Evolutionary conservation across 2,888 invertebrate species (phyloP).

Genomic region (Lepidonotus clava): DNA sequence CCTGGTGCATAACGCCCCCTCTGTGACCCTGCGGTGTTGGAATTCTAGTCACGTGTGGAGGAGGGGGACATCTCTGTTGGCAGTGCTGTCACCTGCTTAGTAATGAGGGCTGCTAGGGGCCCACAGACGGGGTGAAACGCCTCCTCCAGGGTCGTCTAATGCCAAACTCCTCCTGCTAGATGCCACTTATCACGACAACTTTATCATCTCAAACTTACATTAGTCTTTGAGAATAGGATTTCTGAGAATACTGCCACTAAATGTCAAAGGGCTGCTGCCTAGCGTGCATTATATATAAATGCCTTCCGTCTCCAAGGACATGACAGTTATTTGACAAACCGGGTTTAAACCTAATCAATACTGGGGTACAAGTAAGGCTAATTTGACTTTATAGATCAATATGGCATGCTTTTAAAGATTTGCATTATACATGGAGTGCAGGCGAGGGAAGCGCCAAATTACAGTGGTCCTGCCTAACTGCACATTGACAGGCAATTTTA

Average conservation of each 20-base stretch:
- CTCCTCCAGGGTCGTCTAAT: no score
- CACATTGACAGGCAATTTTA: not conserved
- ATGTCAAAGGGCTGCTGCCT: no score
- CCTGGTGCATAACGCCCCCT: not conserved
- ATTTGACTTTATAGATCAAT: constrained; percentile 7
- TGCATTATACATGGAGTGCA: not conserved
- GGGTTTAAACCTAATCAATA: constrained; percentile 3
- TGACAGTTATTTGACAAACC: not conserved
- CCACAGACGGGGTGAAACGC: no score
- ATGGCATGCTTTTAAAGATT: constrained; percentile 18
- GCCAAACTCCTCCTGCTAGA: no score
- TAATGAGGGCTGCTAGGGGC: not conserved
- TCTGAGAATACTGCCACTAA: no score
- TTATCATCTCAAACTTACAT: no score
- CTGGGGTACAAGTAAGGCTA: not conserved
- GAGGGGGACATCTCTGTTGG: not conserved
- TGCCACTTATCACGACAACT: no score
- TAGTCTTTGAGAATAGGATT: no score
- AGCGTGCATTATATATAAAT: no score
- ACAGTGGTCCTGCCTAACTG: not conserved
- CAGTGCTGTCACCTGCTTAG: not conserved
- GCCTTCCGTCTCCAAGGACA: no score
- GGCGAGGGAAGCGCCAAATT: not conserved
- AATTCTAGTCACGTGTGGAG: not conserved
- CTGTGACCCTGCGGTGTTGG: not conserved